Evolutionary conservation across 2,113 vertebrate genomes (phyloP).

Genomic region (Mohoua ochrocephala): DNA sequence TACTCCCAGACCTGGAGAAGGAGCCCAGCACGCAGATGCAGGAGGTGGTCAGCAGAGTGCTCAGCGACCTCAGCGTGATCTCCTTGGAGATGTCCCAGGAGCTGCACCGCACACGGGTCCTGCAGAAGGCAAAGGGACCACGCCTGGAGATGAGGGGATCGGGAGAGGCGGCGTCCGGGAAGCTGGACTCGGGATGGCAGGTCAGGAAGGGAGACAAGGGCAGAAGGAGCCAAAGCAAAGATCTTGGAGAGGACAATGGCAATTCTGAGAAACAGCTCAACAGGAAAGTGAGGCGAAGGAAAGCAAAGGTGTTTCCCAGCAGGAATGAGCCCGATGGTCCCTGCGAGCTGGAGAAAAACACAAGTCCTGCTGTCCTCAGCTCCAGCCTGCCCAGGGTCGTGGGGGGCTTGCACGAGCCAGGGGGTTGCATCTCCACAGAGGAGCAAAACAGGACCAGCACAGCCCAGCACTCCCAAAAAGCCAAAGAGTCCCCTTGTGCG

Average conservation of each 20-base stretch:
- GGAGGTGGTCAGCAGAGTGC: conserved; percentile 11
- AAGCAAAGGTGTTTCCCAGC: background rate
- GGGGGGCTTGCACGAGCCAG: background rate
- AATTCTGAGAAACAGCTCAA: background rate
- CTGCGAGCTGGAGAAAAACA: background rate
- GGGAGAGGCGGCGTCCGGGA: accelerated
- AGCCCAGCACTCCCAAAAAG: background rate
- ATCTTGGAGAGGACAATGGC: background rate
- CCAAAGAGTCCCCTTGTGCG: background rate
- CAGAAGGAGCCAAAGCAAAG: background rate
- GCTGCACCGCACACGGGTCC: background rate
- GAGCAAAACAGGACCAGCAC: background rate
- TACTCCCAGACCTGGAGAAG: background rate
- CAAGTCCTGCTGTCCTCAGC: conserved; percentile 50
- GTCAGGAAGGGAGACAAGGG: background rate
- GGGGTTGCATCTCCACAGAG: background rate
- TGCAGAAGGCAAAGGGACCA: background rate
- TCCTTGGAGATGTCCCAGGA: background rate
- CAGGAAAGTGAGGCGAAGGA: conserved; percentile 40
- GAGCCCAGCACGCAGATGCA: background rate
- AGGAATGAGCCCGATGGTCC: background rate
- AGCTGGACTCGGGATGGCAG: background rate
- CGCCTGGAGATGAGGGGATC: background rate
- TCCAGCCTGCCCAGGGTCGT: conserved; percentile 61
- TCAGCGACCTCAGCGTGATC: background rate